Evolutionary conservation across 2,113 vertebrate species (phyloP), one percentile per base, ranked within the genome.

Genomic region (Charina bottae): DNA sequence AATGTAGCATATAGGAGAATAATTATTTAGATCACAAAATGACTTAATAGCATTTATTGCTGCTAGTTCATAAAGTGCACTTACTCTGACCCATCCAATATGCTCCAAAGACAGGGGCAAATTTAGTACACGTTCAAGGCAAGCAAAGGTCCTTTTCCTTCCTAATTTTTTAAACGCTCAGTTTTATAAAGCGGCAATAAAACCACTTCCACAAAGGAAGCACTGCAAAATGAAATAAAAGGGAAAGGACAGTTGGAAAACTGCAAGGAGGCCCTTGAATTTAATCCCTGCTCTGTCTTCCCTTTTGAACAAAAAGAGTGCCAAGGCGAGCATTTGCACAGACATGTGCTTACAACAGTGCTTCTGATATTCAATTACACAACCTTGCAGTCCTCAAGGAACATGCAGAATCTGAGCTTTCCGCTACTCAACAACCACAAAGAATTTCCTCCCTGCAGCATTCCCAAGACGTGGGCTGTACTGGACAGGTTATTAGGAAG

Each of bases 11-110:
- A 94, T 84, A 62, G 94, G 59, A 93, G 85, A 95, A 90, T 92
- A 94, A 94, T 85, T 56, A 90, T 62, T 93, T 54, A 60, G 85
- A 92, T 93, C 93, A 84, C 87, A 94, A 92, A 37, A 93, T 55
- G 88, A 49, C 96, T 89, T 92, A 93, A 87, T 93, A 95, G 88
- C 83, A 93, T 93, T 95, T 94, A 90, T 92, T 0, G 15, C 89
- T 90, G 94, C 94, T 88, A 58, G 19, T 92, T 60, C 92, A 96
- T 90, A 93, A 94, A 91, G 89, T 93, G 88, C 55, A 53, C 90
- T 87, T 89, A 78, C 94, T 87, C 62, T 92, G n/a, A 62, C 88
- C 95, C 93, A 88, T 89, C 0, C 0, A 85, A 92, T 90, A 94
- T 88, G 92, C 87, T 83, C 88, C 55, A 59, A 94, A 93, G 92